Base-by-base conservation (phyloP, 2,797 vertebrate genomes). In the Pseudotriccus pelzelni region DNA sequence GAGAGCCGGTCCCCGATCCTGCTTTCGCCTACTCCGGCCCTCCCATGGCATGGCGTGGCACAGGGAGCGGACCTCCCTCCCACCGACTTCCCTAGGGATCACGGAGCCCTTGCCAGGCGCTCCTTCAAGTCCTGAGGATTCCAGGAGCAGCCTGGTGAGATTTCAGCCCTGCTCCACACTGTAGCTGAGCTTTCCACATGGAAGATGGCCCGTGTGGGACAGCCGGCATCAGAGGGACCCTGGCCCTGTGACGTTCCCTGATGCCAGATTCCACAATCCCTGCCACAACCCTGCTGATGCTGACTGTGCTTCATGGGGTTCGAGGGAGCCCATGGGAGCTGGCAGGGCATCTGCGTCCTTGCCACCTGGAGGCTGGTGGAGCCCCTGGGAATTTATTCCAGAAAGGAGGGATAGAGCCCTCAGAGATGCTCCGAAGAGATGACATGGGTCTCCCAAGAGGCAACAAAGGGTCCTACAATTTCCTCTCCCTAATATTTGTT, bases 41-140 rank as follows among this genome's bases (percentile, higher is more conserved):
- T 69, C n/a, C 34, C 64, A n/a, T 0, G 4, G 74, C 69, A 39
- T 0, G 14, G 22, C 44, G 44, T 0, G 3, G 68, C 76, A 18
- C 1, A 0, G 73, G 19, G 23, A 75, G 37, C 67, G n/a, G 20
- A 43, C 18, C 14, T 62, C 55, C 75, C 19, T 79, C 14, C 62
- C 19, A 19, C 20, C 0, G 0, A 20, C 36, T 74, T 66, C 75
- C 78, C 49, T 4, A 14, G 68, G 60, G 67, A 95, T 90, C 47
- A 4, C 41, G 10, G 43, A 72, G 56, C 36, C 69, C 59, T 62
- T 25, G n/a, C 62, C 60, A 3, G 4, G 21, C 9, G 15, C 41
- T 39, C 63, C 27, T 27, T 32, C 68, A 68, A 78, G 58, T 47
- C 44, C 59, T 14, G 70, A 50, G 2, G 10, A 25, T 10, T 22